These are phyloP conservation scores for Pangasius larnaudii DNA, from an alignment of 2,797 vertebrate species.

Conservation along the genomic window DNA sequence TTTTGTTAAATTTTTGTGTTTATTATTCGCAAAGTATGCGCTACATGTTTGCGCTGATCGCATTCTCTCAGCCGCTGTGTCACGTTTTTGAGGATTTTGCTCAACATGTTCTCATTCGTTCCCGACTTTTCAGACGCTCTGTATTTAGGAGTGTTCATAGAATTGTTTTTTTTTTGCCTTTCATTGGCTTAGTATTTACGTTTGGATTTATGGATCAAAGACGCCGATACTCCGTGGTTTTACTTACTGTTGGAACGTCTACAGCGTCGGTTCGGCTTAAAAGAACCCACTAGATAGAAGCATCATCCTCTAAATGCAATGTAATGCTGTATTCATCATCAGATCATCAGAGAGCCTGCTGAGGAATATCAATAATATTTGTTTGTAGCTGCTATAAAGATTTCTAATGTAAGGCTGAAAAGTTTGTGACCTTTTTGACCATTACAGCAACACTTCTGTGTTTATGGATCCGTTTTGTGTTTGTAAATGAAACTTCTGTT, in stretches of 20 bases:
- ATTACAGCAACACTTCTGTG: neutral
- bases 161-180: no score
- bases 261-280: neutral
- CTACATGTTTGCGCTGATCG: no score
- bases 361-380: neutral
- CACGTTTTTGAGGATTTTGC: no score
- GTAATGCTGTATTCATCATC: no score
- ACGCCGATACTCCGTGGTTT: neutral
- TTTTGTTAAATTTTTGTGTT: no score
- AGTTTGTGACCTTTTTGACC: neutral
- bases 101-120: neutral
- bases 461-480: neutral
- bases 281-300: neutral
- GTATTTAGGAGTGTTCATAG: neutral
- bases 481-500: neutral
- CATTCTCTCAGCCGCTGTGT: no score
- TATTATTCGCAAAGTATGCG: no score
- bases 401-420: neutral
- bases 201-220: neutral
- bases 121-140: neutral
- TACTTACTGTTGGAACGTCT: neutral
- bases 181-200: neutral
- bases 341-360: no score
- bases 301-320: neutral
- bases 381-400: neutral